Evolutionary conservation across 2,888 invertebrate genomes (phyloP), one percentile per base, ranked within the genome.

Genomic region (Eupithecia subfuscata): DNA sequence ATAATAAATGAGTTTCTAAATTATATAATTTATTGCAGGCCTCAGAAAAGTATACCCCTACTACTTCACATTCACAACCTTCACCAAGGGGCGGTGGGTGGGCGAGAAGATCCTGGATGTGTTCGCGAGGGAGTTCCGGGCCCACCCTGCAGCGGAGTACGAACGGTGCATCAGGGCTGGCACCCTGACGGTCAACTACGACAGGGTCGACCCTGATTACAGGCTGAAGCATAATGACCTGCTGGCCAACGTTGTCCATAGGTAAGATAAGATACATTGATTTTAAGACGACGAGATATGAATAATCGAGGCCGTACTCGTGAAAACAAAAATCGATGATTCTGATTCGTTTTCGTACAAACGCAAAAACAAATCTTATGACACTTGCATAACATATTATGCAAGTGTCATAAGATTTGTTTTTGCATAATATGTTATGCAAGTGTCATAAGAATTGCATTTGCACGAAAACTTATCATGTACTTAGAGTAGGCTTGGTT

Each of bases 1-100:
- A 9, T 40, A 40, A 30, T 2, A 60, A 60, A 16, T 14, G 1
- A 5, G 18, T 18, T 18, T 48, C 18, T 48, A 48, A 60, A 25
- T 60, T 12, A 60, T 9, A 30, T 18, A 7, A 3, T 71, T 74
- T 65, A 72, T 89, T 87, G 34, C 96, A 98, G 98, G 98, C 84
- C 96, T 99, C 83, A 96, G 99, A 83, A 99, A 99, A 95, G 99
- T 99, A 3, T 98, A 98, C 91, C 99, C 99, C 0, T 99, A 99
- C 95, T 98, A 98, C 94, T 99, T 98, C 95, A 98, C 98, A 78
- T 99, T 99, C 94, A 98, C 98, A 79, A 98, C 99, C 60, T 99
- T 98, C 95, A 98, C 98, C 78, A 99, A 99, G 95, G 98, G 98
- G 12, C 96, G 99, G 85, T 99, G 99, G 99, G 98, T 98, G 5